phyloP scores from a whole-genome alignment of 1,140 invertebrate genomes.

The Brachionus sp. region DNA sequence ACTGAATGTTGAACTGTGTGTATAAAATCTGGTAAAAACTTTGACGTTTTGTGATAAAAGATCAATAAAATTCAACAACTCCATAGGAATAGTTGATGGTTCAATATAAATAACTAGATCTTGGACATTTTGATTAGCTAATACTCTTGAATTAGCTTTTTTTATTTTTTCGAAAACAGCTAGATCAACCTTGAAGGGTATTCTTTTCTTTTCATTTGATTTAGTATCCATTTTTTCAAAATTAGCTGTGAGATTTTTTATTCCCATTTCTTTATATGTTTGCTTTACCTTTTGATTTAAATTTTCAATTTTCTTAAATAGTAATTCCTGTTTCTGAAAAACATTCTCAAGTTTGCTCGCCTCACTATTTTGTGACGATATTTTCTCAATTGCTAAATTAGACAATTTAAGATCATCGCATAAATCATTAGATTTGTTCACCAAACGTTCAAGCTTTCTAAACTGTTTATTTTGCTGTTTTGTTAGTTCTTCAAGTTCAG shows the following conservation, averaged over 20 bases:
- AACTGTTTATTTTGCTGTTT: slow-evolving; percentile 33
- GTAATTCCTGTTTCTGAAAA: background rate
- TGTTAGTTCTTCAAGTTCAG: background rate
- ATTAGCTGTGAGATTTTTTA: background rate
- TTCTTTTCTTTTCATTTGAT: background rate
- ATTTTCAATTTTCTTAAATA: background rate
- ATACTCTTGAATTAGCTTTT: background rate
- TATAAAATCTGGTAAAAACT: background rate
- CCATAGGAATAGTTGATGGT: background rate
- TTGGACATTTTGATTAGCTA: background rate
- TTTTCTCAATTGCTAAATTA: background rate
- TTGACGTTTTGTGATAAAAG: background rate
- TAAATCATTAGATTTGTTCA: slow-evolving; percentile 27
- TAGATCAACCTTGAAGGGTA: background rate
- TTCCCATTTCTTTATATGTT: background rate
- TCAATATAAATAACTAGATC: slow-evolving; percentile 10
- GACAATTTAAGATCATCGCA: slow-evolving; percentile 30
- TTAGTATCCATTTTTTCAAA: background rate
- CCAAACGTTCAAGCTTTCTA: background rate
- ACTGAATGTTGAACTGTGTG: background rate
- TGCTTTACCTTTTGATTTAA: background rate
- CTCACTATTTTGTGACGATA: background rate
- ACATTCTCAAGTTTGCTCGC: background rate
- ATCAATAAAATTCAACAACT: background rate
- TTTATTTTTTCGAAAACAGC: background rate